phyloP scores from a whole-genome alignment of 2,888 invertebrate species.

The Trachelus stipa region DNA sequence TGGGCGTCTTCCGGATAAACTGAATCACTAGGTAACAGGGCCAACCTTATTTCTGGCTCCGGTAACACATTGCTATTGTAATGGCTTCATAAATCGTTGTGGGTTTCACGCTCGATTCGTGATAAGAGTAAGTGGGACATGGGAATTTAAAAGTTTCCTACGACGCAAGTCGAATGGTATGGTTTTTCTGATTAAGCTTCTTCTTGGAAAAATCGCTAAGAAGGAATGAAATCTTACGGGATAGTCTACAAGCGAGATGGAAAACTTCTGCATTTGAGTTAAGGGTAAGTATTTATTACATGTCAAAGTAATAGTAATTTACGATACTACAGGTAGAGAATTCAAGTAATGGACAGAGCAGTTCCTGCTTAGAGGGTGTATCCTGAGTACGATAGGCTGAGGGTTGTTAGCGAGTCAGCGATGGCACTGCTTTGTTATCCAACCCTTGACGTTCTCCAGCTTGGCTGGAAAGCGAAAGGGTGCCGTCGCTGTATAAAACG shows the following conservation, averaged over 20 bases:
- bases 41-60: slow-evolving; percentile 9
- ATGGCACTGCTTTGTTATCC: slow-evolving; percentile 59
- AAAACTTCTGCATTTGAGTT: neutral
- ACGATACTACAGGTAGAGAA: neutral
- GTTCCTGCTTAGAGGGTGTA: neutral
- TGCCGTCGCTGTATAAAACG: slow-evolving; percentile 53
- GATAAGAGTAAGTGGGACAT: neutral
- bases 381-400: slow-evolving; percentile 38
- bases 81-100: neutral
- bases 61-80: neutral
- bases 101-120: neutral
- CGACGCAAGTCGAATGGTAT: neutral
- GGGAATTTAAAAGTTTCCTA: neutral
- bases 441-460: slow-evolving; percentile 22
- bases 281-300: neutral
- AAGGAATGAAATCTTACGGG: neutral
- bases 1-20: slow-evolving; percentile 1
- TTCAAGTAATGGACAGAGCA: neutral
- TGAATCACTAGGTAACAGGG: slow-evolving; percentile 21
- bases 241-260: neutral
- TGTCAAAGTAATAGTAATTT: neutral
- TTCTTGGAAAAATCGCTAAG: neutral
- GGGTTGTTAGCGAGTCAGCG: slow-evolving; percentile 60
- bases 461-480: slow-evolving; percentile 51
- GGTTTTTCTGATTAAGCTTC: neutral